These are phyloP conservation scores for Eolophus roseicapilla DNA, from an alignment of 2,113 vertebrate genomes.

Conservation along the genomic window DNA sequence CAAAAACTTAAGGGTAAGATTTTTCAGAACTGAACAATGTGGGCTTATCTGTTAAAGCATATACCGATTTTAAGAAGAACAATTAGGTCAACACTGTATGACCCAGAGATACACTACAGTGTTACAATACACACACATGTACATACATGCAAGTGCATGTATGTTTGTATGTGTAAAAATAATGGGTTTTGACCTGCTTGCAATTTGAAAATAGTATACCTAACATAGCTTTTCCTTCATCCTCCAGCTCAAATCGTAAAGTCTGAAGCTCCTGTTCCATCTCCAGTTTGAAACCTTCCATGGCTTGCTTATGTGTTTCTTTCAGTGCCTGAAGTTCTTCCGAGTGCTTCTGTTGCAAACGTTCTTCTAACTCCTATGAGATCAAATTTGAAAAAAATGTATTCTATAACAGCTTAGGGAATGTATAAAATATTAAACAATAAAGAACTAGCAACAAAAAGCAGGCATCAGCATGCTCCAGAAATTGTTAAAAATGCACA, in stretches of 20 bases:
- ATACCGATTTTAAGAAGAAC: neutral
- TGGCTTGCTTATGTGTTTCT: slow-evolving; percentile 91
- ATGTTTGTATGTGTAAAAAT: neutral
- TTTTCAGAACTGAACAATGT: neutral
- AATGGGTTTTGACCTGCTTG: neutral
- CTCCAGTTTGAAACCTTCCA: slow-evolving; percentile 92
- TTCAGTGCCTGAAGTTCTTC: slow-evolving; percentile 89
- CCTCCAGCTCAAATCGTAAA: slow-evolving; percentile 94
- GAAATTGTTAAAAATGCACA: neutral
- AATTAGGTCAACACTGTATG: neutral
- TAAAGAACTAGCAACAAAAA: neutral
- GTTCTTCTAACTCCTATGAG: slow-evolving; percentile 88
- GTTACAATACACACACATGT: neutral
- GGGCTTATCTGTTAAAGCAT: neutral
- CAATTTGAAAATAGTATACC: slow-evolving; percentile 72
- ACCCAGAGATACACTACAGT: neutral
- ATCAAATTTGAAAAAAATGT: neutral
- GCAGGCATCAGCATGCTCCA: neutral
- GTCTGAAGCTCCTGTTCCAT: slow-evolving; percentile 97
- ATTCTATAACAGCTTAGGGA: neutral
- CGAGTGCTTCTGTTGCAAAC: slow-evolving; percentile 89
- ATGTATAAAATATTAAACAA: neutral
- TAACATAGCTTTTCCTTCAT: slow-evolving; percentile 98
- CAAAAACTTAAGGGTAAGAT: neutral
- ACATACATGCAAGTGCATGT: rapidly evolving